phyloP scores from a whole-genome alignment of 2,113 vertebrate genomes.

The Candoia aspera region DNA sequence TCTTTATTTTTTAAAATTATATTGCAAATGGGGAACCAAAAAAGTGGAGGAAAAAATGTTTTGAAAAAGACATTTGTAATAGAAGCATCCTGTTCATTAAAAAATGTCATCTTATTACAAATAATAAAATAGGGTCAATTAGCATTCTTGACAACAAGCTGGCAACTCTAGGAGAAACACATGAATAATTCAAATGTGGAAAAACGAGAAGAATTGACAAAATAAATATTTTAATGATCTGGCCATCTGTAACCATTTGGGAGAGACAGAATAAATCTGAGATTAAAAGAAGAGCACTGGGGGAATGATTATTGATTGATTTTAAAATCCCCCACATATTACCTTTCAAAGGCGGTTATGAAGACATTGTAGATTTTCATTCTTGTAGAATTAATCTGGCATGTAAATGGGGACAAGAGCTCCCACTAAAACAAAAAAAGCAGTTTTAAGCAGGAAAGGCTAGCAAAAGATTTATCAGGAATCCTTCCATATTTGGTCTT shows the following conservation, averaged over 20 bases:
- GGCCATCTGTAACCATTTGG: constrained; percentile 13
- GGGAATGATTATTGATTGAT: constrained; percentile 29
- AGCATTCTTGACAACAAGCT: constrained; percentile 18
- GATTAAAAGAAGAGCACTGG: constrained; percentile 16
- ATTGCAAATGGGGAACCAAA: neutral
- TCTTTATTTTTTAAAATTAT: constrained; percentile 7
- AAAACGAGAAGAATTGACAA: constrained; percentile 57
- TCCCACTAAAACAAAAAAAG: neutral
- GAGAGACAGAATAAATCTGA: constrained; percentile 33
- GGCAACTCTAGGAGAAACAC: constrained; percentile 35
- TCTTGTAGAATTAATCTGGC: neutral
- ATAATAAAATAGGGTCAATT: constrained; percentile 40
- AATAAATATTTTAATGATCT: constrained; percentile 58
- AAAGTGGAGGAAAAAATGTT: neutral
- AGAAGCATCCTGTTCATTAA: neutral
- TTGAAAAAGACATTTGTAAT: neutral
- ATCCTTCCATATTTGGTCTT: neutral
- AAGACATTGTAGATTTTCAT: neutral
- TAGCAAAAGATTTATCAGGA: neutral
- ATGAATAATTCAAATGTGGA: constrained; percentile 54
- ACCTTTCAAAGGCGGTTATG: neutral
- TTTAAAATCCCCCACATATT: constrained; percentile 13
- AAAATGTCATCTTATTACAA: constrained; percentile 30
- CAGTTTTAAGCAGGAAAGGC: neutral
- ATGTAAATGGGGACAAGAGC: neutral